Evolutionary conservation across 2,888 invertebrate species (phyloP), one percentile per base, ranked within the genome.

Genomic region (Bugulina stolonifera): DNA sequence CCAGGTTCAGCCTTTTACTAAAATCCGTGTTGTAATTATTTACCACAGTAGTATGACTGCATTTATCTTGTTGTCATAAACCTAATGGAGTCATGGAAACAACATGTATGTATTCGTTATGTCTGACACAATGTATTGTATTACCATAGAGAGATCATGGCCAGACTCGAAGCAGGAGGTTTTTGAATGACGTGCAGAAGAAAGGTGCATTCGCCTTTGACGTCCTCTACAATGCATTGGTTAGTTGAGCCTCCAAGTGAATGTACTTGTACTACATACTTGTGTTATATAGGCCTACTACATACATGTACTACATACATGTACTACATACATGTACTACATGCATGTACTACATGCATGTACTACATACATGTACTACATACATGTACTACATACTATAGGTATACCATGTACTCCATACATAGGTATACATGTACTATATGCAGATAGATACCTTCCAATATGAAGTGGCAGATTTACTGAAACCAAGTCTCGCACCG

Each of bases 401-500:
- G 5, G 18, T 43, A 18, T 43, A 43, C 43, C 43, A 43, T 43
- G 18, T 43, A 43, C 18, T 10, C 5, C 43, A 43, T 43, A 43
- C 43, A 43, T 18, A 10, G 18, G 5, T 43, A 43, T 43, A n/a
- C n/a, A n/a, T n/a, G n/a, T n/a, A 18, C 52, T 52, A 22, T 57
- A 5, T 32, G 10, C 32, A 64, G 64, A 32, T 64, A 3, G 32
- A 22, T 2, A 64, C 64, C 32, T 64, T 25, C 34, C 64, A 64
- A 32, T 64, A 29, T 32, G 64, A 64, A 18, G 64, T 64, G 29
- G 64, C 64, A 25, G 64, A 64, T 64, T n/a, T 64, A 32, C 27
- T 64, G 14, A 64, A 64, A 32, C 64, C 64, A 29, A 5, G 32
- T 5, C 27, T 32, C 29, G 64, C 64, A 2, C 64, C 64, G 10